A percentile compares a stretch with the other conserved stretches of the same genome.
phyloP scores from a whole-genome alignment of 2,797 vertebrate genomes.

The Vireo griseus region DNA sequence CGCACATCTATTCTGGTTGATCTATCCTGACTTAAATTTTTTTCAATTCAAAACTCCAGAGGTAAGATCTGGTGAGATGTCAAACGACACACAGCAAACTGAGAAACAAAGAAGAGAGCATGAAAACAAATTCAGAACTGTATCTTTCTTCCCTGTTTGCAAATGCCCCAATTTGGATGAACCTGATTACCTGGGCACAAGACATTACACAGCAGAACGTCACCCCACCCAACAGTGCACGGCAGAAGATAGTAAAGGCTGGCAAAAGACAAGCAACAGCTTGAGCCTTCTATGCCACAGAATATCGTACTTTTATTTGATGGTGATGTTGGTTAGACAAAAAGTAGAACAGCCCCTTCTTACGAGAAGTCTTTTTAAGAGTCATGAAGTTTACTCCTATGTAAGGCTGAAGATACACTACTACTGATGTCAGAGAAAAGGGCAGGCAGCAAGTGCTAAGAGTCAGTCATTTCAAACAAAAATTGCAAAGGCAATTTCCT shows the following conservation, averaged over 20 bases:
- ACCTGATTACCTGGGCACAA: conserved; percentile 9
- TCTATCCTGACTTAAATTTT: neutral
- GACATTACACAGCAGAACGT: neutral
- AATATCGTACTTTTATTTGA: neutral
- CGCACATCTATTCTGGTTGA: neutral
- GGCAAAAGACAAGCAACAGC: neutral
- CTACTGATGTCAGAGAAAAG: neutral
- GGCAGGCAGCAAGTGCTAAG: neutral
- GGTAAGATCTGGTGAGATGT: neutral
- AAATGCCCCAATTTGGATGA: neutral
- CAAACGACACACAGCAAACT: neutral
- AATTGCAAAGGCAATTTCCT: neutral
- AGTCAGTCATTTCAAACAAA: neutral
- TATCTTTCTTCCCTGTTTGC: neutral
- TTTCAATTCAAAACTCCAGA: neutral
- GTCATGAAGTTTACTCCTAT: neutral
- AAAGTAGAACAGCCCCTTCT: neutral
- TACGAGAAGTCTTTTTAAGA: neutral
- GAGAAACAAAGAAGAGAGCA: neutral
- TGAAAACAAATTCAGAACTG: neutral
- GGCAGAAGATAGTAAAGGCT: conserved; percentile 14
- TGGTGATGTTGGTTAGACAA: neutral
- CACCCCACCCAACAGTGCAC: neutral
- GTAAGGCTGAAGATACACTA: neutral
- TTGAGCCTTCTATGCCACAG: neutral